phyloP scores from a whole-genome alignment of 2,888 invertebrate genomes.

The Andrena praecox region DNA sequence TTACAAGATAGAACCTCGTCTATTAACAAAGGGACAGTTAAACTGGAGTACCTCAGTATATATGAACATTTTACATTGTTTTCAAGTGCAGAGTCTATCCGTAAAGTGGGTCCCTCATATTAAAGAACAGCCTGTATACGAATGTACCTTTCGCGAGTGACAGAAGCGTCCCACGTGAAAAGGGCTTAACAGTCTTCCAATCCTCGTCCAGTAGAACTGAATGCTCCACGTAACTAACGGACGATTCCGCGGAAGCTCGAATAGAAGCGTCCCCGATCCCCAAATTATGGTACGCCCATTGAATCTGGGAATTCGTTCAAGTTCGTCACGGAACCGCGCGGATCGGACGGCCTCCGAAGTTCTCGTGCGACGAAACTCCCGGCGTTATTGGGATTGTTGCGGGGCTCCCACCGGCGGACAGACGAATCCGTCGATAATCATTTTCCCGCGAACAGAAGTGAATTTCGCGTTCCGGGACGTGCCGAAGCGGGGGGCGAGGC shows the following conservation, averaged over 20 bases:
- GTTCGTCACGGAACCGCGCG: conserved; percentile 25
- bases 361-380: conserved; percentile 43
- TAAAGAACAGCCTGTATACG: too few relatives aligned
- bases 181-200: too few relatives aligned
- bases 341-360: conserved; percentile 1
- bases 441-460: conserved; percentile 59
- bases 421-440: conserved; percentile 54
- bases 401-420: conserved; percentile 5
- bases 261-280: conserved; percentile 7
- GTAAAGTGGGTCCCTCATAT: too few relatives aligned
- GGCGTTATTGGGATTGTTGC: conserved; percentile 61
- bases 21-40: too few relatives aligned
- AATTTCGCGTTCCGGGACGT: conserved; percentile 61
- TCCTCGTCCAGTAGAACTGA: too few relatives aligned
- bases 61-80: too few relatives aligned
- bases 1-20: too few relatives aligned
- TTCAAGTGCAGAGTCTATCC: too few relatives aligned
- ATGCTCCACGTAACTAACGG: background rate
- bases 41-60: too few relatives aligned
- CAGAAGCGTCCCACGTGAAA: too few relatives aligned
- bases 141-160: too few relatives aligned
- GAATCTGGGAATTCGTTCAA: conserved; percentile 2
- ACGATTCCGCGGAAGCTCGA: background rate
- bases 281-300: background rate
- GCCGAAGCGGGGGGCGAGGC: conserved; percentile 38